Conservation (phyloP, 2,113 vertebrate genomes). For the Campylorhamphus procurvoides region DNA sequence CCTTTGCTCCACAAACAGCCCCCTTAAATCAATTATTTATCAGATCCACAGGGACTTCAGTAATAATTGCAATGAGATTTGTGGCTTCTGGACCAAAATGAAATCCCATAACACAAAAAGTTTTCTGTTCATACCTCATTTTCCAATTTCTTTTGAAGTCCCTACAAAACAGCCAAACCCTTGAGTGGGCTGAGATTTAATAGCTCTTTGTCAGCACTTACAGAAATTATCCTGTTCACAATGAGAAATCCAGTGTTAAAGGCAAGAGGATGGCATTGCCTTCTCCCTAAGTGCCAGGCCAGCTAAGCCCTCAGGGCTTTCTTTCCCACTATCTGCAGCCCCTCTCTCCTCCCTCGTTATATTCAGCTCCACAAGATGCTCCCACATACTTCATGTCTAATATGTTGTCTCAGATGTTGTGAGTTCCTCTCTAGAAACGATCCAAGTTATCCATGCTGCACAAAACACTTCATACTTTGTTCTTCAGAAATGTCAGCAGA, state of each 20-base stretch:
- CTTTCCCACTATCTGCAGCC: background rate
- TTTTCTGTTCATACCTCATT: constrained; percentile 28
- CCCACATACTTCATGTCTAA: background rate
- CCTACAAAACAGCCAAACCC: background rate
- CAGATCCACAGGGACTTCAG: background rate
- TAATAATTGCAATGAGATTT: constrained; percentile 19
- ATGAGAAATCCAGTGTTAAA: background rate
- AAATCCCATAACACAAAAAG: constrained; percentile 14
- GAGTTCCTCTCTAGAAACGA: background rate
- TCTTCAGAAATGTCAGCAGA: background rate
- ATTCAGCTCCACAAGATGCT: background rate
- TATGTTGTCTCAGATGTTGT: background rate
- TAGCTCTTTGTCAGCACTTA: background rate
- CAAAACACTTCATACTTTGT: background rate
- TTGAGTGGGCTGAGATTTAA: background rate
- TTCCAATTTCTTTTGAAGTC: constrained; percentile 32
- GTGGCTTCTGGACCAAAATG: background rate
- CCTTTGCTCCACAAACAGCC: background rate
- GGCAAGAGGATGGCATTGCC: background rate
- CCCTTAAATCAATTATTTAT: constrained; percentile 46
- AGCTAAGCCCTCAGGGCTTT: background rate
- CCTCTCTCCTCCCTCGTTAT: background rate
- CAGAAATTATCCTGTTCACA: background rate
- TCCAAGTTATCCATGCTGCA: background rate
- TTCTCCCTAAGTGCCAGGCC: background rate